Percentiles rank a stretch among this genome's conserved stretches.
These are phyloP conservation scores for Sinotaia quadrata DNA, from an alignment of 2,888 invertebrate species.

Conservation along the genomic window DNA sequence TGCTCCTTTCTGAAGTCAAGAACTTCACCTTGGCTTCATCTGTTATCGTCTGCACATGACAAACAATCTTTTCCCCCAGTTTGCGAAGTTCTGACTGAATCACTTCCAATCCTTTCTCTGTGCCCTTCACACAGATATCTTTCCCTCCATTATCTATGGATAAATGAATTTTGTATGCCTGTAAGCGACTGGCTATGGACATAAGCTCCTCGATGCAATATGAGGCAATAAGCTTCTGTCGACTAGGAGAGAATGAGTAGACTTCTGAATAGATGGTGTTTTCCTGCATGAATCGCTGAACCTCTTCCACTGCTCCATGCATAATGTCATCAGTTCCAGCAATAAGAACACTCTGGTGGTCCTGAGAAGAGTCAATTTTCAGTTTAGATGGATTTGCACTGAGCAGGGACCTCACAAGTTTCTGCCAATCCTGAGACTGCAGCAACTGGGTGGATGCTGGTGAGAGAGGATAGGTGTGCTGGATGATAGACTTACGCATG, in stretches of 20 bases:
- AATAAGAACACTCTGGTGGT: not conserved
- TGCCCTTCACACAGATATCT: slow-evolving; percentile 8
- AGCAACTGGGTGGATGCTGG: slow-evolving; percentile 13
- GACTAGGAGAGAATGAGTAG: slow-evolving; percentile 21
- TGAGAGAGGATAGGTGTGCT: slow-evolving; percentile 10
- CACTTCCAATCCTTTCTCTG: not conserved
- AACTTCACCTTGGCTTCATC: not conserved
- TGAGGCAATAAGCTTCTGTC: slow-evolving; percentile 33
- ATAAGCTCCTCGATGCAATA: slow-evolving; percentile 32
- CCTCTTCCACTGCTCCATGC: slow-evolving; percentile 16
- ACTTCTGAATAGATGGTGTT: slow-evolving; percentile 34
- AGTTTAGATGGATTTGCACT: slow-evolving; percentile 11
- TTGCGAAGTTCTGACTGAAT: not conserved
- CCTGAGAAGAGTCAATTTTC: slow-evolving; percentile 14
- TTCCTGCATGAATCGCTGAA: slow-evolving; percentile 32
- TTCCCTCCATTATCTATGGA: not conserved
- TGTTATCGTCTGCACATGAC: slow-evolving; percentile 1
- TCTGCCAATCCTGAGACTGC: not conserved
- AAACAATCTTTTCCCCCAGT: not conserved
- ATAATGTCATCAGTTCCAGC: slow-evolving; percentile 19
- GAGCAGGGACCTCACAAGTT: not conserved
- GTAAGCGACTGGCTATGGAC: slow-evolving; percentile 9
- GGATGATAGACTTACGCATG: slow-evolving; percentile 13
- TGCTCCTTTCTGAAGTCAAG: not conserved
- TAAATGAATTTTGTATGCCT: slow-evolving; percentile 3